Evolutionary conservation across 2,113 vertebrate species (phyloP).

Genomic region (Alethe castanea): DNA sequence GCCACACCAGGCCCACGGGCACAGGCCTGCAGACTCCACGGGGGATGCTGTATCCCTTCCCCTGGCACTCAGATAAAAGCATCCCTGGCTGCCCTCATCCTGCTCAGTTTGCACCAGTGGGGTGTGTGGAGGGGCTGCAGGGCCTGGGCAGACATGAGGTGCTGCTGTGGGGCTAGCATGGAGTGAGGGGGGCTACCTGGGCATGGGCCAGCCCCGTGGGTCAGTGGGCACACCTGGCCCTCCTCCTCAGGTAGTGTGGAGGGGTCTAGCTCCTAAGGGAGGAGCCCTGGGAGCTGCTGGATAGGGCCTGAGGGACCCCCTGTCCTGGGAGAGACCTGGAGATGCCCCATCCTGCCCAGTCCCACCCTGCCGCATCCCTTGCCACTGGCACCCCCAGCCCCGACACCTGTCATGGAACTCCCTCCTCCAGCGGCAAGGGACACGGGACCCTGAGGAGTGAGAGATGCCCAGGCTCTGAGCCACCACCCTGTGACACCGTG

Average conservation of each 20-base stretch:
- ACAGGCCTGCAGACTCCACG: not conserved
- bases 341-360: not conserved
- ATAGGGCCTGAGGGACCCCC: not conserved
- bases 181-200: not conserved
- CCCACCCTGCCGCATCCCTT: not conserved
- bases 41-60: not conserved
- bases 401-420: not conserved
- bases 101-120: fast-evolving
- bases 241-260: not conserved
- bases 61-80: not conserved
- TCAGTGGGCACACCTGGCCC: not conserved
- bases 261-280: not conserved
- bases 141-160: fast-evolving
- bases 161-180: not conserved
- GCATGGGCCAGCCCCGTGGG: fast-evolving
- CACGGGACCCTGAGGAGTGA: not conserved
- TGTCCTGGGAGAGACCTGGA: not conserved
- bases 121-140: not conserved
- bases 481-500: not conserved
- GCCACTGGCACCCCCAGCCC: not conserved
- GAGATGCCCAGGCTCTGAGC: not conserved
- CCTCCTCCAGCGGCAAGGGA: not conserved
- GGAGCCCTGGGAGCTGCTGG: not conserved
- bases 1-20: not conserved
- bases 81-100: not conserved